Conservation (phyloP, 64 coral and sea anemone genomes). For the Anthopleura sola region DNA sequence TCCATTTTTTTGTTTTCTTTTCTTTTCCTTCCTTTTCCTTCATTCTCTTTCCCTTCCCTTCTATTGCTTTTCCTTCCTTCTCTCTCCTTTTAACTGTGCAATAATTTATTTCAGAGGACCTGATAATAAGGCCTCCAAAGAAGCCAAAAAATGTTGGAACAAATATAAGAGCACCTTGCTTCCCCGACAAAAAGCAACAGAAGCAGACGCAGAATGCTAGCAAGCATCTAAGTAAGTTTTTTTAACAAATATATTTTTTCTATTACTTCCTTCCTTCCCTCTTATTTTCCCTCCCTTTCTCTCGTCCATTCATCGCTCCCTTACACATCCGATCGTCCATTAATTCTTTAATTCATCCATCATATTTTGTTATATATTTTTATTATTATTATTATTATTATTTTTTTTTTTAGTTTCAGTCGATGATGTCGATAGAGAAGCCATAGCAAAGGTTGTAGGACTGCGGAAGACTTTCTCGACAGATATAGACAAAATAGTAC, state of each 20-base stretch:
- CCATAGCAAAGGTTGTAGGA: background rate
- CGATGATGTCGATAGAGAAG: slow-evolving; percentile 1
- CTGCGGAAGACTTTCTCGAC: background rate
- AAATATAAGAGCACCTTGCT: background rate
- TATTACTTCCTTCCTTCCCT: too few relatives aligned
- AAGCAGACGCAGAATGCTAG: background rate
- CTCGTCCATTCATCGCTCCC: too few relatives aligned
- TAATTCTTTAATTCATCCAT: background rate
- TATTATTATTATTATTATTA: too few relatives aligned
- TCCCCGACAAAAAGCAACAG: background rate
- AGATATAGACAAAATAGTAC: slow-evolving; percentile 2
- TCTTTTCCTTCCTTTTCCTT: too few relatives aligned
- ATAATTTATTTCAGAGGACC: background rate
- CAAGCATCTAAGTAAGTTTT: background rate
- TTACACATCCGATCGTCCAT: too few relatives aligned
- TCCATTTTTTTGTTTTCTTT: background rate
- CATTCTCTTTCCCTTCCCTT: background rate
- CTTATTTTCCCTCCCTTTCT: background rate
- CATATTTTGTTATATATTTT: background rate
- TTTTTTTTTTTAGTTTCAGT: slow-evolving; percentile 3
- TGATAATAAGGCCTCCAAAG: slow-evolving; percentile 4
- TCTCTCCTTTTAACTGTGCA: background rate
- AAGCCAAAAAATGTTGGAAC: background rate
- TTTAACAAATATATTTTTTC: background rate
- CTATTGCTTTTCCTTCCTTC: background rate